phyloP scores from a whole-genome alignment of 92 coral and sea anemone species.

The Desmophyllum pertusum region DNA sequence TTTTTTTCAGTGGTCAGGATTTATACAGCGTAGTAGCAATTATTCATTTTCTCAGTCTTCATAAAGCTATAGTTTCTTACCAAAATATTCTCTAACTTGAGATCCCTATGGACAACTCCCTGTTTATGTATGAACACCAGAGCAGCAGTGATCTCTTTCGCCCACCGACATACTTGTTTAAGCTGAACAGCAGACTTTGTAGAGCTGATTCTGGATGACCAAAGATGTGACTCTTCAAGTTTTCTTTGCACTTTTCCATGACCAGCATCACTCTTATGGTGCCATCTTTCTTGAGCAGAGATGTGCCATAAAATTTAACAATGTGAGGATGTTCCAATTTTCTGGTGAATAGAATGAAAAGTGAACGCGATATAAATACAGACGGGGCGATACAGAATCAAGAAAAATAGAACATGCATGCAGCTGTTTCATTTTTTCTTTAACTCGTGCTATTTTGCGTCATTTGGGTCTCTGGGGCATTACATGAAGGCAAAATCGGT shows the following conservation, averaged over 20 bases:
- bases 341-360: background rate
- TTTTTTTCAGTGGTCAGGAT: no score
- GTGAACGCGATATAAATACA: background rate
- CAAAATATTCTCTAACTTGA: constrained; percentile 40
- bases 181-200: background rate
- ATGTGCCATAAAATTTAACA: background rate
- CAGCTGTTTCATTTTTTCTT: no score
- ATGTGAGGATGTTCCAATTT: background rate
- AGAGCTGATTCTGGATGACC: constrained; percentile 4
- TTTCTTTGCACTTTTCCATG: constrained; percentile 37
- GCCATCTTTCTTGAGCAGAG: background rate
- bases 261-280: constrained; percentile 7
- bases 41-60: no score
- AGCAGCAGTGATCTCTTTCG: constrained; percentile 14
- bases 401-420: no score
- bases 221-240: background rate
- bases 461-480: no score
- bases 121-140: constrained; percentile 11
- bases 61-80: background rate
- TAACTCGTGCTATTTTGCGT: no score
- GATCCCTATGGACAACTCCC: constrained; percentile 49
- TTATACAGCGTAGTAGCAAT: no score
- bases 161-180: background rate
- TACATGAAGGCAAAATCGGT: no score
- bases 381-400: no score